Evolutionary conservation across 2,797 vertebrate species (phyloP).

Genomic region (Aulostomus chinensis): DNA sequence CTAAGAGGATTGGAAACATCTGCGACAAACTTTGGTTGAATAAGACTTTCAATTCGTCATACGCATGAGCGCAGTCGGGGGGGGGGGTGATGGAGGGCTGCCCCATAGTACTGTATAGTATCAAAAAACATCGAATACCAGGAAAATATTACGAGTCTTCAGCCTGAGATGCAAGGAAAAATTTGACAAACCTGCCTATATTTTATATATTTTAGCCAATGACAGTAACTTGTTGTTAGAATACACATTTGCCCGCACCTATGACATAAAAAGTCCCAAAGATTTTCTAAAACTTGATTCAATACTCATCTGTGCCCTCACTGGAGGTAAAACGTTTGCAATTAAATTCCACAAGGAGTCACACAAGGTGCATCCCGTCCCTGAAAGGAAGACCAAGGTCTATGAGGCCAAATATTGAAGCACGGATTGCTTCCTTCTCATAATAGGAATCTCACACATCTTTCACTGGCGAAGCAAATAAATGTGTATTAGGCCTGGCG

Average conservation of each 20-base stretch:
- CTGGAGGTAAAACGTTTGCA: slow-evolving; percentile 5
- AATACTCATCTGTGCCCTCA: too few species aligned
- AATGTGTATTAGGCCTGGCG: slow-evolving; percentile 60
- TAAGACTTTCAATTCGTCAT: slow-evolving; percentile 69
- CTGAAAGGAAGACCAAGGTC: slow-evolving; percentile 40
- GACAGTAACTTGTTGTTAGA: too few species aligned
- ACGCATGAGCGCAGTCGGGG: slow-evolving; percentile 40
- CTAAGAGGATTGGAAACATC: slow-evolving; percentile 61
- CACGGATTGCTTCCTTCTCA: slow-evolving; percentile 57
- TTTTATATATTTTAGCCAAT: too few species aligned
- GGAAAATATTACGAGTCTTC: too few species aligned
- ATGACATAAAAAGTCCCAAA: neutral
- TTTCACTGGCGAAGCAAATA: slow-evolving; percentile 56
- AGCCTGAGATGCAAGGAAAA: too few species aligned
- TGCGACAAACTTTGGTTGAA: slow-evolving; percentile 56
- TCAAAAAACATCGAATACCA: too few species aligned
- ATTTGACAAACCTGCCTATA: too few species aligned
- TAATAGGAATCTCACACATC: slow-evolving; percentile 62
- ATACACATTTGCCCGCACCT: too few species aligned
- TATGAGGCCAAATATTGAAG: slow-evolving; percentile 55
- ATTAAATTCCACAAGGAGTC: slow-evolving; percentile 37
- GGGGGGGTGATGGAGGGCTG: slow-evolving; percentile 20
- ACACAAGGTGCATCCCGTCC: slow-evolving; percentile 28
- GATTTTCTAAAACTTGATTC: too few species aligned
- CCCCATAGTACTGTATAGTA: too few species aligned